Conservation (phyloP, 1,140 invertebrate genomes). For the Cyclargus thomasi region DNA sequence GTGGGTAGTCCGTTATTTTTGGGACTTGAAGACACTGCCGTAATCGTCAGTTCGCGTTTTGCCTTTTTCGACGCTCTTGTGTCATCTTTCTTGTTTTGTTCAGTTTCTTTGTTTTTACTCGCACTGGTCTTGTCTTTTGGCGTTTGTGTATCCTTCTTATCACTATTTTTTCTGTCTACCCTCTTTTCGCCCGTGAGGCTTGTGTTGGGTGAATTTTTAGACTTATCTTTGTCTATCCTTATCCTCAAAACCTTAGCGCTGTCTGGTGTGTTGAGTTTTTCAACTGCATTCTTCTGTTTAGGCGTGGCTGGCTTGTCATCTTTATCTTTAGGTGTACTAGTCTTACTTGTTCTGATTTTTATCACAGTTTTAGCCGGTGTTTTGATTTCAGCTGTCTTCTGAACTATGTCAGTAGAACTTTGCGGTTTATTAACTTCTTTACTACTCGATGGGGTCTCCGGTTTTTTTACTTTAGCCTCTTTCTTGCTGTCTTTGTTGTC, state of each 20-base stretch:
- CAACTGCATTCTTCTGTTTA: slow-evolving; percentile 23
- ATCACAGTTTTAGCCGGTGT: slow-evolving; percentile 39
- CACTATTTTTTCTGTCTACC: slow-evolving; percentile 23
- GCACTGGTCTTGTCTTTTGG: slow-evolving; percentile 25
- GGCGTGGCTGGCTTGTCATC: slow-evolving; percentile 26
- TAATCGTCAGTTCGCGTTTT: slow-evolving; percentile 43
- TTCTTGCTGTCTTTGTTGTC: slow-evolving; percentile 22
- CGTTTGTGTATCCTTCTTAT: slow-evolving; percentile 25
- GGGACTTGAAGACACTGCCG: slow-evolving; percentile 35
- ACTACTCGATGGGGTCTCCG: slow-evolving; percentile 4
- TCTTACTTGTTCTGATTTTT: slow-evolving; percentile 33
- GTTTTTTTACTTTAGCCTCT: slow-evolving; percentile 4
- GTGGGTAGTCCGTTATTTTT: slow-evolving; percentile 44
- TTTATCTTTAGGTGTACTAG: slow-evolving; percentile 34
- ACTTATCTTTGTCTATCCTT: slow-evolving; percentile 37
- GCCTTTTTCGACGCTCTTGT: slow-evolving; percentile 38
- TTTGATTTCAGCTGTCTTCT: slow-evolving; percentile 22
- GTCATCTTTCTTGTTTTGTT: slow-evolving; percentile 29
- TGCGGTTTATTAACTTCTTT: slow-evolving; percentile 20
- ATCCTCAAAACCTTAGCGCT: background rate
- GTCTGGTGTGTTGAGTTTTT: background rate
- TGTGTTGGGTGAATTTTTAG: slow-evolving; percentile 41
- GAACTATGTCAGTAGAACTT: slow-evolving; percentile 21
- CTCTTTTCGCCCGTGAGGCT: slow-evolving; percentile 24
- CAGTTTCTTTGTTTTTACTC: slow-evolving; percentile 27